phyloP scores from a whole-genome alignment of 2,888 invertebrate species.

The Plagodis dolabraria region DNA sequence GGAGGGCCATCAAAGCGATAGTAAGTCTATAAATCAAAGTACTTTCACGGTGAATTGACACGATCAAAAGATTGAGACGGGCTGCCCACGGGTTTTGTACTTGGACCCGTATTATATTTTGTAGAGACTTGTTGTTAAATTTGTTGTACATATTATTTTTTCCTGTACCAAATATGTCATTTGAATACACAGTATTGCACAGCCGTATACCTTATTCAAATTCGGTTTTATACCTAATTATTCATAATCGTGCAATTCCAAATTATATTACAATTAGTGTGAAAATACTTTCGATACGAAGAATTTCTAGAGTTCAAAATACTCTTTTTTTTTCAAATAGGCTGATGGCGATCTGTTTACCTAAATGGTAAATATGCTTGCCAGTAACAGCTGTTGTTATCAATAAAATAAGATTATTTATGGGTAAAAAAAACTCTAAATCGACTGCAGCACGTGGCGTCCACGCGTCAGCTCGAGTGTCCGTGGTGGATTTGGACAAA shows the following conservation, averaged over 20 bases:
- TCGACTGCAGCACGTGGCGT: conserved; percentile 29
- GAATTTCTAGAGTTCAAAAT: too few relatives aligned
- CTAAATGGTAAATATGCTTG: too few relatives aligned
- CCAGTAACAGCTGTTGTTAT: too few relatives aligned
- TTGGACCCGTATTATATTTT: conserved; percentile 27
- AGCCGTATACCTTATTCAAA: background rate
- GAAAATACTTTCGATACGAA: too few relatives aligned
- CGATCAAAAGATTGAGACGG: conserved; percentile 45
- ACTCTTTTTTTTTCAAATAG: too few relatives aligned
- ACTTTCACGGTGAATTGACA: conserved; percentile 59
- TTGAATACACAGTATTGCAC: background rate
- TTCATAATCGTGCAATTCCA: background rate
- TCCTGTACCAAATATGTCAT: background rate
- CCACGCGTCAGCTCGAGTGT: conserved; percentile 34
- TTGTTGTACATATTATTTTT: too few relatives aligned
- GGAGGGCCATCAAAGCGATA: conserved; percentile 26
- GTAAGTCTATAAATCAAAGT: conserved; percentile 54
- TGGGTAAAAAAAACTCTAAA: conserved; percentile 5
- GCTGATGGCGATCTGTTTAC: too few relatives aligned
- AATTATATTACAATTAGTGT: too few relatives aligned
- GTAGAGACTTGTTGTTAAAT: background rate
- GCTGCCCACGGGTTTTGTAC: conserved; percentile 22
- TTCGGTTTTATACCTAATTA: background rate
- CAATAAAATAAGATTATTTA: too few relatives aligned
- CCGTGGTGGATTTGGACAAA: conserved; percentile 26